Evolutionary conservation across 30 jellyfish, hydroid and myxozoan species (phyloP), one percentile per base, ranked within the genome.

Genomic region (Haliclystus octoradiatus): DNA sequence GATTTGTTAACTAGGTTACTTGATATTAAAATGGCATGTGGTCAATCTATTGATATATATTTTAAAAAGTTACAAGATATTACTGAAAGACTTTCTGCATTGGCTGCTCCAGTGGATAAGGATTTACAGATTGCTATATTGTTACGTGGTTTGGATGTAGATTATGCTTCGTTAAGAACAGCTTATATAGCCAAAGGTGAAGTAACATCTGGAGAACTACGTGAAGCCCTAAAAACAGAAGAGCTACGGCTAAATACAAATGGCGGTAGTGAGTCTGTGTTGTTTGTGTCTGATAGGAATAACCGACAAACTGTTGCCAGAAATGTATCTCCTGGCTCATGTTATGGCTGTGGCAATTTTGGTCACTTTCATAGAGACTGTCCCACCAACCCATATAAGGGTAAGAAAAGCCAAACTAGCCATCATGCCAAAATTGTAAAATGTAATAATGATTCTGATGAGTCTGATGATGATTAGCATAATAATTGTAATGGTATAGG

Each of bases 341-440:
- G 79, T 69, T 69, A 7, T 69, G 79, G 79, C 28, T 69, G 79
- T 33, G 79, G 79, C 22, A 69, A 69, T 34, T 34, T 69, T 34
- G 79, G 79, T 19, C 75, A 69, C 70, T 5, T 69, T 69, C 79
- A 69, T 69, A 69, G 49, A 69, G 49, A 69, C 46, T 69, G 70
- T 50, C 79, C 79, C 40, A 69, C 70, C 49, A 24, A 35, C 46
- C 71, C 46, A 22, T 27, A 34, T 22, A 34, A 69, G 30, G 26
- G 34, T 65, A 65, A 62, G 31, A n/a, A n/a, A n/a, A 65, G 26
- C 28, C n/a, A 34, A 65, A 62, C 67, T 65, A 62, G 34, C 26
- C 75, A 65, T 62, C 28, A 65, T 29, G 79, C 79, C n/a, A n/a
- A n/a, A n/a, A n/a, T n/a, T n/a, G n/a, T n/a, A n/a, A n/a, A n/a